A percentile compares a stretch with the other conserved stretches of the same genome.
Conservation (phyloP, 2,888 invertebrate species). For the Listrodromus nycthemerus region DNA sequence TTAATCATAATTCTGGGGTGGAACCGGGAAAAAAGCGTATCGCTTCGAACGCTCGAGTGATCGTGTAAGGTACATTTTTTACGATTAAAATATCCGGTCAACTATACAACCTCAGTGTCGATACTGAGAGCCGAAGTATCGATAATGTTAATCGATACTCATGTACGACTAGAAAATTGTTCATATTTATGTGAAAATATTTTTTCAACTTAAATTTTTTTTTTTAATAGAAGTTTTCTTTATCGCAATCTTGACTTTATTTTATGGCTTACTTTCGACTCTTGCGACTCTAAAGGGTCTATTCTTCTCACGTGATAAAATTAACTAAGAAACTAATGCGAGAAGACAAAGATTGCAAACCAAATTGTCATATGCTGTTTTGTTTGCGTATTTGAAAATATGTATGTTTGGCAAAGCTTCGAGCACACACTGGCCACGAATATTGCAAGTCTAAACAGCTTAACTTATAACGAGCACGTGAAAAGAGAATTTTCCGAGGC, state of each 20-base stretch:
- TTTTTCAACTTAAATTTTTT: background rate
- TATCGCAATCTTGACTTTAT: too few relatives aligned
- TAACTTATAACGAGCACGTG: slow-evolving; percentile 22
- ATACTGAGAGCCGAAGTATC: background rate
- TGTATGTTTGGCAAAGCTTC: background rate
- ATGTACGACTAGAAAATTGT: background rate
- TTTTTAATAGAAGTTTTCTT: background rate
- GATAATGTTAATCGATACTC: background rate
- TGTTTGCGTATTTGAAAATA: background rate
- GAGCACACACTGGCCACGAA: background rate
- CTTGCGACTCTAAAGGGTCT: background rate
- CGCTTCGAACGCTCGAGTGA: slow-evolving; percentile 15
- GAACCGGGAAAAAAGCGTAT: slow-evolving; percentile 39
- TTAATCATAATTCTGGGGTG: slow-evolving; percentile 55
- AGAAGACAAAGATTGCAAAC: too few relatives aligned
- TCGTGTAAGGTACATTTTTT: slow-evolving; percentile 19
- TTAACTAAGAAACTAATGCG: background rate
- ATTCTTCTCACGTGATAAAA: background rate
- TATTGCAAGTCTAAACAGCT: slow-evolving; percentile 24
- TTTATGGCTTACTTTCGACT: background rate
- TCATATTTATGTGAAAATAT: background rate
- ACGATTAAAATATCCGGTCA: background rate
- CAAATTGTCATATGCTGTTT: background rate
- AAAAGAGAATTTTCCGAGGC: slow-evolving; percentile 30
- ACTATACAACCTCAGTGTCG: background rate